These are phyloP conservation scores for Pteruthius melanotis DNA, from an alignment of 2,113 vertebrate species.

Conservation along the genomic window DNA sequence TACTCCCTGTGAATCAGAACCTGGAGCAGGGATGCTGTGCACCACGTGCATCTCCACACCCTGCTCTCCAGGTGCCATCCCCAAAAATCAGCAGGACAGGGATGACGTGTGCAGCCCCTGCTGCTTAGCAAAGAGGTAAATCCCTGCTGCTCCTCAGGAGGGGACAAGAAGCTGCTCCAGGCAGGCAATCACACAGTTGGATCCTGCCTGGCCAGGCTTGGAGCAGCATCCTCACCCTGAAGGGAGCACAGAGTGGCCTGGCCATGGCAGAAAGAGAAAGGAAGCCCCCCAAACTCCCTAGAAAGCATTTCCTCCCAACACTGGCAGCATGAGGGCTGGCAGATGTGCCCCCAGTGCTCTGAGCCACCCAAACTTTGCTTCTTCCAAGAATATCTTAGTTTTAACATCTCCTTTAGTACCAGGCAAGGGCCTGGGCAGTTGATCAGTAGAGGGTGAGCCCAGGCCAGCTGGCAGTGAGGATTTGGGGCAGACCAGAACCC, in stretches of 20 bases:
- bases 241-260: neutral
- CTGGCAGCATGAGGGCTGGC: neutral
- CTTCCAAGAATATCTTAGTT: neutral
- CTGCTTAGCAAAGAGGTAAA: neutral
- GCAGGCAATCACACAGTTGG: neutral
- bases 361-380: neutral
- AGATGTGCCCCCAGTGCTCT: neutral
- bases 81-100: neutral
- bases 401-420: neutral
- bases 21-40: neutral
- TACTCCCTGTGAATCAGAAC: neutral
- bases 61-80: neutral
- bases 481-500: neutral
- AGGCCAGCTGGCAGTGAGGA: neutral
- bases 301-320: neutral
- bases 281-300: neutral
- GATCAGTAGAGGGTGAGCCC: neutral
- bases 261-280: neutral
- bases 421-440: neutral
- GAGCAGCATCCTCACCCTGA: neutral
- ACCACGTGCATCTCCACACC: neutral
- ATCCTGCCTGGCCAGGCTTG: neutral
- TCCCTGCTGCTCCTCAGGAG: neutral
- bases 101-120: neutral
- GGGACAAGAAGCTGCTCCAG: neutral